phyloP scores from a whole-genome alignment of 2,797 vertebrate species.

The Oreochromis grahami region DNA sequence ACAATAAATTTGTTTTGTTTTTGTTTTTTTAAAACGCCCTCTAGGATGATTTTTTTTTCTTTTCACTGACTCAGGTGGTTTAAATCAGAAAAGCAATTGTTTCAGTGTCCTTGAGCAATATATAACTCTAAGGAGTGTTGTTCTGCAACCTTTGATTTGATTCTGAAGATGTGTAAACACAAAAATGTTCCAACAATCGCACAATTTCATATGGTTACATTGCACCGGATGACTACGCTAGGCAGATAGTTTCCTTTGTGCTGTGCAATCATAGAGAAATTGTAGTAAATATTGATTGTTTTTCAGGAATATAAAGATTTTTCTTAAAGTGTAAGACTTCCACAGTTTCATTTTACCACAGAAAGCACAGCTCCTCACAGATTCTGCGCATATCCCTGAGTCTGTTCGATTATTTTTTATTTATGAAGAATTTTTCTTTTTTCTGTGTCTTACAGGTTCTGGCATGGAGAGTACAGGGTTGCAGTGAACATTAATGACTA shows the following conservation, averaged over 20 bases:
- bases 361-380: background rate
- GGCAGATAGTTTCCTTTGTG: constrained; percentile 6
- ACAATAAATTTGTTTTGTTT: background rate
- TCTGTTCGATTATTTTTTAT: background rate
- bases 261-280: constrained; percentile 33
- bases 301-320: background rate
- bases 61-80: constrained; percentile 7
- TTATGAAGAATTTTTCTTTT: background rate
- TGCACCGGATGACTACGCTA: background rate
- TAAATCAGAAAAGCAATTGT: constrained; percentile 6
- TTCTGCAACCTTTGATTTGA: constrained; percentile 4
- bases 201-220: background rate
- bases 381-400: background rate
- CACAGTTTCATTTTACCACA: background rate
- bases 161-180: background rate
- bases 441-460: constrained; percentile 76
- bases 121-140: background rate
- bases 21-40: background rate
- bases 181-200: background rate
- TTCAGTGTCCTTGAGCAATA: constrained; percentile 21
- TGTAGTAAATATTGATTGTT: constrained; percentile 39
- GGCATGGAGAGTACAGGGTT: constrained; percentile 89
- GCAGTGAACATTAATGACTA: constrained; percentile 97
- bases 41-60: constrained; percentile 6
- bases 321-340: background rate